Base-by-base conservation (phyloP, 2,888 invertebrate genomes). In the Caenorhabditis panamensis region DNA sequence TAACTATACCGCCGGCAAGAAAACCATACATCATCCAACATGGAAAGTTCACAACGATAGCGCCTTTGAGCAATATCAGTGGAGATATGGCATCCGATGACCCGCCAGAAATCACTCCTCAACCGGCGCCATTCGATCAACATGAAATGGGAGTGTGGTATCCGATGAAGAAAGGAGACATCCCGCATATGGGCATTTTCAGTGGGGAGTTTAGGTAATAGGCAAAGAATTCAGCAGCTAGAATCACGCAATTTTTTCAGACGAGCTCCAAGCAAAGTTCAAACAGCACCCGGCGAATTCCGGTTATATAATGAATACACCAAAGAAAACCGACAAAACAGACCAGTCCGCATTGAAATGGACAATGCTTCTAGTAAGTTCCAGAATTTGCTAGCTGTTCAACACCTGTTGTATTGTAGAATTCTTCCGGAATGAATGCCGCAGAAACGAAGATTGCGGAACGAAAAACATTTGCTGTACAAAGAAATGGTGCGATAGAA, bases 401-500 rank as follows among this genome's bases (percentile, higher is more conserved):
- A n/a, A n/a, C n/a, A n/a, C n/a, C n/a, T n/a, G n/a, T 2, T 41
- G 16, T 44, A 22, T 77, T 79, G 2, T 68, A 86, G 86, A 59
- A 13, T 59, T 72, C 20, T 66, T 86, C 9, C 67, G 76, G 13
- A 83, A 84, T 31, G 86, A 86, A 56, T 86, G 86, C 47, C 20
- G 24, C 1, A 26, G 37, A 9, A 62, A 80, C 11, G 22, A 44
- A 20, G 68, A 86, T 28, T 86, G 86, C 44, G 86, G 86, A 4
- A 81, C 59, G 26, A 61, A 59, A 18, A 84, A 75, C 20, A 77
- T 76, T 11, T 88, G 88, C 58, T 88, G 88, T 63, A 82, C 77
- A 26, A 88, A 88, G 49, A 62, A 79, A 56, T 88, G 85, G 85
- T 88, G 87, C 63, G 86, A 87, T 69, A 47, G 84, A 20, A 71